A percentile compares a stretch with the other conserved stretches of the same genome.
Conservation (phyloP, 2,888 invertebrate genomes). For the Coleophora deauratella region DNA sequence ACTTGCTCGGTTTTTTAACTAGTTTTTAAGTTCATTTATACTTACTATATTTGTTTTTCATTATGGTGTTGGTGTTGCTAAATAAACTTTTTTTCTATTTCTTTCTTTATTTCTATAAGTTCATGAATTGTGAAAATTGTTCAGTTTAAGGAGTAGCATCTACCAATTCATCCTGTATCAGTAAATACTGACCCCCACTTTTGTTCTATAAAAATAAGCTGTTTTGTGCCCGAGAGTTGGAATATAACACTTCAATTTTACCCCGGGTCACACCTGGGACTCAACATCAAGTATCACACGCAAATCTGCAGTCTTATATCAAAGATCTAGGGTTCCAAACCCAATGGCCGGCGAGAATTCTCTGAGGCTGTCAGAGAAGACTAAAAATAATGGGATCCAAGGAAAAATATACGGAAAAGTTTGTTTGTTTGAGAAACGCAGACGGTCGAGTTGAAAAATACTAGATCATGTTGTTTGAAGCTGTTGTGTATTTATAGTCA, state of each 20-base stretch:
- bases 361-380: constrained; percentile 36
- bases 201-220: too few species aligned
- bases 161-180: too few species aligned
- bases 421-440: constrained; percentile 31
- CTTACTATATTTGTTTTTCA: too few species aligned
- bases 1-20: too few species aligned
- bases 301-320: constrained; percentile 12
- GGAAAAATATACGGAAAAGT: constrained; percentile 29
- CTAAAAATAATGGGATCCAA: constrained; percentile 42
- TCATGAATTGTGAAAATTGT: too few species aligned
- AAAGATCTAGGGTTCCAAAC: constrained; percentile 15
- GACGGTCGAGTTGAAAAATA: constrained; percentile 21
- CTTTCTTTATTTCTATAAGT: too few species aligned
- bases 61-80: too few species aligned
- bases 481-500: neutral
- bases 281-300: constrained; percentile 8
- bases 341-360: constrained; percentile 18
- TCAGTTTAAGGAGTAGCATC: too few species aligned
- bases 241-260: constrained; percentile 32
- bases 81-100: too few species aligned
- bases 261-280: constrained; percentile 47
- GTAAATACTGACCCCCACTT: too few species aligned
- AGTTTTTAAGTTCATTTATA: too few species aligned
- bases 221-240: neutral
- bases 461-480: neutral